These are phyloP conservation scores for Nemotelus nigrinus DNA, from an alignment of 2,888 invertebrate genomes.

Conservation along the genomic window DNA sequence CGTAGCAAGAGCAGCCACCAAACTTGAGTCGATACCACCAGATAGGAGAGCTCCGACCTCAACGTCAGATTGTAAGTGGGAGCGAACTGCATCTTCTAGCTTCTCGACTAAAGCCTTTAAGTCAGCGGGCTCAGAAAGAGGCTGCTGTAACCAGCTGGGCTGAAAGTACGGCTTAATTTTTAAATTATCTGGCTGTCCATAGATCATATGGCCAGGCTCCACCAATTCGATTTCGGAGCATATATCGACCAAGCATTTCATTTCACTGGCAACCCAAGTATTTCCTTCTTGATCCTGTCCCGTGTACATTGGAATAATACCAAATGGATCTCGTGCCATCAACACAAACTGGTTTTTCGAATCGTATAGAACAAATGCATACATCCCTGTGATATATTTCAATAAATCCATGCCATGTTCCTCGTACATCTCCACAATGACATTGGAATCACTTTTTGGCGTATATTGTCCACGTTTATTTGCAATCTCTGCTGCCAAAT, in stretches of 20 bases:
- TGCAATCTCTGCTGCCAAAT: constrained; percentile 59
- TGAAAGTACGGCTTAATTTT: constrained; percentile 57
- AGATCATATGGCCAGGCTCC: constrained; percentile 59
- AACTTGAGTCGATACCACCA: constrained; percentile 64
- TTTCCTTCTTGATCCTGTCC: constrained; percentile 61
- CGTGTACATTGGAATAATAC: constrained; percentile 63
- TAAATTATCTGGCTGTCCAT: constrained; percentile 57
- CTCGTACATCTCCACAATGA: constrained; percentile 61
- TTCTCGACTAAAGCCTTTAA: constrained; percentile 56
- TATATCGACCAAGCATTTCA: constrained; percentile 62
- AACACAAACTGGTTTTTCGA: constrained; percentile 57
- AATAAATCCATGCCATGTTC: constrained; percentile 59
- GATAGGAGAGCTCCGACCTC: constrained; percentile 62
- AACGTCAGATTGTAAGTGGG: constrained; percentile 64
- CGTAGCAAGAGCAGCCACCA: constrained; percentile 64
- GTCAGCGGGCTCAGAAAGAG: constrained; percentile 57
- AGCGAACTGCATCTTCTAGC: constrained; percentile 62
- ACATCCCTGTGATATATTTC: constrained; percentile 62
- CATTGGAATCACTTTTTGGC: constrained; percentile 63
- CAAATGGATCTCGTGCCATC: constrained; percentile 63
- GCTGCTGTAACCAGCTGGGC: constrained; percentile 57
- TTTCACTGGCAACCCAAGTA: constrained; percentile 63
- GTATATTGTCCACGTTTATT: constrained; percentile 58
- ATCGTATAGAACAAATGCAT: constrained; percentile 62
- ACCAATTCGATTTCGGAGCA: constrained; percentile 60